Percentiles rank a stretch among this genome's conserved stretches.
Conservation (phyloP, 2,797 vertebrate species). For the Chaetophractus vellerosus region DNA sequence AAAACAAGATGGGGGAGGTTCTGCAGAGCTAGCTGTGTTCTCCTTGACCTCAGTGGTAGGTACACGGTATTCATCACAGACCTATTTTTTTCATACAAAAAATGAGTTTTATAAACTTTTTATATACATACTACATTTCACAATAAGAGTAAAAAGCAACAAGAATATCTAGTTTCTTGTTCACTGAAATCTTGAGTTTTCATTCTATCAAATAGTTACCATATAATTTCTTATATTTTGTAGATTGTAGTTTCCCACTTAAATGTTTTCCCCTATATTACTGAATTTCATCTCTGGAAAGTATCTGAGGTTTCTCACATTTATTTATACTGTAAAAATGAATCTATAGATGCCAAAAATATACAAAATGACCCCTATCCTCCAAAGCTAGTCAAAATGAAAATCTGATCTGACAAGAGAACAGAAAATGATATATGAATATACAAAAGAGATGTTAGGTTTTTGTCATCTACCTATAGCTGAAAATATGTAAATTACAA, state of each 20-base stretch:
- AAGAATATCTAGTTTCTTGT: background rate
- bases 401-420: background rate
- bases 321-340: background rate
- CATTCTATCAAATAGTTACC: constrained; percentile 11
- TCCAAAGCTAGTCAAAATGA: background rate
- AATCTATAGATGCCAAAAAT: background rate
- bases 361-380: background rate
- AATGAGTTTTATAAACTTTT: background rate
- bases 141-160: background rate
- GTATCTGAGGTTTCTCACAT: background rate
- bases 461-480: background rate
- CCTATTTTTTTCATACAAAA: background rate
- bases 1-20: background rate
- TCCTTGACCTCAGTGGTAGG: background rate
- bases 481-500: background rate
- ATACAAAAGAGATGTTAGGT: background rate
- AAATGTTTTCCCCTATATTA: background rate
- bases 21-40: background rate
- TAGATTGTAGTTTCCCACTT: background rate
- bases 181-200: constrained; percentile 16
- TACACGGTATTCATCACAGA: background rate
- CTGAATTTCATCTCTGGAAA: background rate
- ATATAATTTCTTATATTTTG: background rate
- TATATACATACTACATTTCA: background rate
- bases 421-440: background rate